Conservation (phyloP, 1,140 invertebrate species). For the Latrodectus geometricus region DNA sequence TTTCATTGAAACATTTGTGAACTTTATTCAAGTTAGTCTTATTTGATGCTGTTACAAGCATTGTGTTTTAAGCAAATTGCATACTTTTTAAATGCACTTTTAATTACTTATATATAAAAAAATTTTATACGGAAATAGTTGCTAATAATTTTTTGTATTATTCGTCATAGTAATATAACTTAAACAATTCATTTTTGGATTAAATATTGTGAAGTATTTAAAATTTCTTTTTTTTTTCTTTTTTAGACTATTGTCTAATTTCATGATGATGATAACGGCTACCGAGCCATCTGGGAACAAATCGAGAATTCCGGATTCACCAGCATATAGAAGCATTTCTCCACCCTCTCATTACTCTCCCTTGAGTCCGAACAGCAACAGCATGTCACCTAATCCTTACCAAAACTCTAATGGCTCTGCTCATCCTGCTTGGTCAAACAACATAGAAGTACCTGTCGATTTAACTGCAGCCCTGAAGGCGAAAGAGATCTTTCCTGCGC, state of each 20-base stretch:
- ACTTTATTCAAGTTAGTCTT: neutral
- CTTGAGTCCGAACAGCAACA: slow-evolving; percentile 19
- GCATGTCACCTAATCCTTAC: slow-evolving; percentile 55
- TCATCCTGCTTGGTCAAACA: neutral
- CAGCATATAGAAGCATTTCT: neutral
- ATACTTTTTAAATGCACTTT: neutral
- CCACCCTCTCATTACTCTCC: neutral
- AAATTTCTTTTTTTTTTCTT: slow-evolving; percentile 13
- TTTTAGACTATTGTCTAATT: slow-evolving; percentile 4
- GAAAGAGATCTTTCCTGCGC: slow-evolving; percentile 64
- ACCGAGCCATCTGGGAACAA: slow-evolving; percentile 28
- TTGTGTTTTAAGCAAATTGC: neutral
- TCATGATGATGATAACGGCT: slow-evolving; percentile 52
- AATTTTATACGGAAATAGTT: neutral
- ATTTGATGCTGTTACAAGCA: neutral
- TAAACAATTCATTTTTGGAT: neutral
- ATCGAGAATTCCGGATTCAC: neutral
- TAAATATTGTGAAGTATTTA: neutral
- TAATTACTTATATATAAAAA: neutral
- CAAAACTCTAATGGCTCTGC: neutral
- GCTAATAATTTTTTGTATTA: neutral
- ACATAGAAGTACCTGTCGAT: slow-evolving; percentile 44
- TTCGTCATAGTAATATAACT: neutral
- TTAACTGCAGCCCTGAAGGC: slow-evolving; percentile 27
- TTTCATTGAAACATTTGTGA: no score